phyloP scores from a whole-genome alignment of 2,888 invertebrate genomes.

The Lithophane semibrunnea region DNA sequence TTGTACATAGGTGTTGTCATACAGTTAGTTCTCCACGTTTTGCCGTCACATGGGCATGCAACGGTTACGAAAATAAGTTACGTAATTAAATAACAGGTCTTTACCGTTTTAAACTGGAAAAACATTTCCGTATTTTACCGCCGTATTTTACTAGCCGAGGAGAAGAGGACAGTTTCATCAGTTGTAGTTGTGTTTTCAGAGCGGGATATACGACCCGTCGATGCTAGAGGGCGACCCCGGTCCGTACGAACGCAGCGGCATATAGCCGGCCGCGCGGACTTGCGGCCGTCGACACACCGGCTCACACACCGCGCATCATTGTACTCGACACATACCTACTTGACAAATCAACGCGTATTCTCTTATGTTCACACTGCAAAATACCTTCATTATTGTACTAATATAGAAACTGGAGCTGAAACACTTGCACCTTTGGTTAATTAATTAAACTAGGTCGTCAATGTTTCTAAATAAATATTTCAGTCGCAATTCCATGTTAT shows the following conservation, averaged over 20 bases:
- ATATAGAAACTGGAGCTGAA: not conserved
- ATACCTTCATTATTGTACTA: not conserved
- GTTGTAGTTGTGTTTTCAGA: slow-evolving; percentile 64
- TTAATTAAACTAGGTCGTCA: not conserved
- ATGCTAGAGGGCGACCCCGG: slow-evolving; percentile 63
- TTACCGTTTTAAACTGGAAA: not conserved
- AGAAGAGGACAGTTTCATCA: not conserved
- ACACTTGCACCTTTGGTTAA: not conserved
- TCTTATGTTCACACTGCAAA: not conserved
- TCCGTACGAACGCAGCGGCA: slow-evolving; percentile 71
- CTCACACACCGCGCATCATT: not conserved
- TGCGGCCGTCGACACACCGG: not conserved
- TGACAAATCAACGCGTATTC: slow-evolving; percentile 9
- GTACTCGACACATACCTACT: not conserved
- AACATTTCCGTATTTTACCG: not conserved
- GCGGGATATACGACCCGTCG: slow-evolving; percentile 75
- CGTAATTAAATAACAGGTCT: no score
- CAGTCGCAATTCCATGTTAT: not conserved
- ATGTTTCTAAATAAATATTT: slow-evolving; percentile 6
- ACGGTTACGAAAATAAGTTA: no score
- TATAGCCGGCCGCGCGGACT: slow-evolving; percentile 62
- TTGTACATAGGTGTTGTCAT: no score
- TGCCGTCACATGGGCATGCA: no score
- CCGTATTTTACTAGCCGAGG: no score
- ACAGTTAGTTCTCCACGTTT: no score